phyloP scores from a whole-genome alignment of 2,888 invertebrate genomes.

The Penaeus monodon region DNA sequence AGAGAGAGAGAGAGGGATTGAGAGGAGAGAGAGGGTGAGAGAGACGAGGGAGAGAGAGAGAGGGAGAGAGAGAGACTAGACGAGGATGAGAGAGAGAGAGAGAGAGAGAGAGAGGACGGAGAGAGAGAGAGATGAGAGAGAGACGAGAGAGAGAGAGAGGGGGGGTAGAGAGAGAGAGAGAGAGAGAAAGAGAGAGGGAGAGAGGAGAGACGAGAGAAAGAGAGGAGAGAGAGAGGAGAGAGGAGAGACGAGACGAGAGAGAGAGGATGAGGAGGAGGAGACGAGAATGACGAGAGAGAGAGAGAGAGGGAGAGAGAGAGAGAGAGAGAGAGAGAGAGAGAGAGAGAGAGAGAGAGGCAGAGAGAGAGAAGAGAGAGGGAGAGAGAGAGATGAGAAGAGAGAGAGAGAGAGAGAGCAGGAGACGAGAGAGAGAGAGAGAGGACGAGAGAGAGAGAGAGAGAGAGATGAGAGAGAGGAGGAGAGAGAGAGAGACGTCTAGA shows the following conservation, averaged over 20 bases:
- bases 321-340: neutral
- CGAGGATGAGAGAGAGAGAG: neutral
- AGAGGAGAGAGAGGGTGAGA: neutral
- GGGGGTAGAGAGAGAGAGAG: neutral
- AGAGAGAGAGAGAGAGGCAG: neutral
- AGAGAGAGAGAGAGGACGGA: slow-evolving; percentile 11
- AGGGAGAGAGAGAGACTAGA: too few species aligned
- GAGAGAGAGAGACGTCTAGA: neutral
- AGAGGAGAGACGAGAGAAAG: neutral
- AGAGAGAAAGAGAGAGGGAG: neutral
- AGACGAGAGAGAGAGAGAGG: too few species aligned
- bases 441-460: neutral
- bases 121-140: neutral
- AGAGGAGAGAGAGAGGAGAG: too few species aligned
- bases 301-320: neutral
- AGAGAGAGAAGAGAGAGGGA: too few species aligned
- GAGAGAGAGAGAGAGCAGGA: neutral
- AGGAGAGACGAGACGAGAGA: slow-evolving; percentile 8
- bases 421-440: too few species aligned
- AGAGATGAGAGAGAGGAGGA: neutral
- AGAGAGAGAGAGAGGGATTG: neutral
- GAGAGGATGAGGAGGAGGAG: neutral
- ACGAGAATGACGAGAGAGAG: too few species aligned
- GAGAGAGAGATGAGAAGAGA: slow-evolving; percentile 3
- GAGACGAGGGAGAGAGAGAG: neutral